phyloP scores from a whole-genome alignment of 2,888 invertebrate genomes.

The Allophyes oxyacanthae region DNA sequence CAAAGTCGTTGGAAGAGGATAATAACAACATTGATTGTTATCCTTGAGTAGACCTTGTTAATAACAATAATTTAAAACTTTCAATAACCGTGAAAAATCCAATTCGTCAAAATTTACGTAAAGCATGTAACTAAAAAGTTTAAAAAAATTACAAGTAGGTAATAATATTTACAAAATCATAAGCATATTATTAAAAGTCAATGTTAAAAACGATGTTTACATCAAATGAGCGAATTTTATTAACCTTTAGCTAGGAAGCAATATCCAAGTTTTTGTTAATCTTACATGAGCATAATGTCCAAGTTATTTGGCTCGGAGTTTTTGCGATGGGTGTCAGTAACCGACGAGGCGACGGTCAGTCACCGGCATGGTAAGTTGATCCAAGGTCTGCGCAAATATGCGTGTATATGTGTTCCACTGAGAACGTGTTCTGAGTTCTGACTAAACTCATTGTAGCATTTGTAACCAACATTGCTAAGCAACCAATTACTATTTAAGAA shows the following conservation, averaged over 20 bases:
- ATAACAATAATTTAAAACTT: too few relatives aligned
- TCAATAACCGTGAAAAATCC: too few relatives aligned
- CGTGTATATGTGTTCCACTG: conserved; percentile 42
- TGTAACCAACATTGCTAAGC: conserved; percentile 9
- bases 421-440: conserved; percentile 39
- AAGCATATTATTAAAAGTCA: too few relatives aligned
- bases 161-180: too few relatives aligned
- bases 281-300: conserved; percentile 43
- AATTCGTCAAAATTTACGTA: too few relatives aligned
- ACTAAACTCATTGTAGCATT: conserved; percentile 28
- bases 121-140: too few relatives aligned
- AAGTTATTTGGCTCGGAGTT: conserved; percentile 61
- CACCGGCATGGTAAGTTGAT: conserved; percentile 73
- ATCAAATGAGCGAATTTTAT: not conserved
- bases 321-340: conserved; percentile 76
- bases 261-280: conserved; percentile 20
- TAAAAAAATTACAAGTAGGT: too few relatives aligned
- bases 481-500: too few relatives aligned
- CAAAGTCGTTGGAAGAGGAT: too few relatives aligned
- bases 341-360: conserved; percentile 77
- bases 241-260: conserved; percentile 2
- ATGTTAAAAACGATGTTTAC: not conserved
- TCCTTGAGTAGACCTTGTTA: too few relatives aligned
- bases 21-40: too few relatives aligned
- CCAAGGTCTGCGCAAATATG: conserved; percentile 74